Conservation (phyloP, 1,140 invertebrate species). For the Drosophila lini region DNA sequence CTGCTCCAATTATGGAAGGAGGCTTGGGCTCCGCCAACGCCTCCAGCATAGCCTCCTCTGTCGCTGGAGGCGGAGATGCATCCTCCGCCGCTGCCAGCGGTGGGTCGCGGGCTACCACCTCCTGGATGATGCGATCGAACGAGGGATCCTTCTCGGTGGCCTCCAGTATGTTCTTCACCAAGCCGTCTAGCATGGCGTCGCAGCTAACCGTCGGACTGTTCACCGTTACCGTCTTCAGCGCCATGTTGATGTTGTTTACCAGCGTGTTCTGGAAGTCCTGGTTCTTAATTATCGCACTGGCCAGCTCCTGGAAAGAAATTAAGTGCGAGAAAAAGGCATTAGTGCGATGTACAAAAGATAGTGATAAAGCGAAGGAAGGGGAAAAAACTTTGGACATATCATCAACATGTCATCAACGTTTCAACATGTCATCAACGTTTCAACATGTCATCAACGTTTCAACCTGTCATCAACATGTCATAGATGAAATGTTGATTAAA, state of each 20-base stretch:
- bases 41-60: not conserved
- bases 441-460: no score
- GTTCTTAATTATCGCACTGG: constrained; percentile 72
- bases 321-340: not conserved
- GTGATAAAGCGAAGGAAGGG: no score
- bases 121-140: constrained; percentile 75
- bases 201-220: constrained; percentile 44
- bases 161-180: constrained; percentile 75
- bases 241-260: constrained; percentile 76
- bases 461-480: no score
- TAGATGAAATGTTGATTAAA: no score
- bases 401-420: no score
- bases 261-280: constrained; percentile 70
- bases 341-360: no score
- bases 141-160: constrained; percentile 80
- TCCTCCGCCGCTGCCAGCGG: not conserved
- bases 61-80: not conserved
- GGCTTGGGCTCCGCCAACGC: not conserved
- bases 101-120: constrained; percentile 61
- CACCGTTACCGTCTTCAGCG: constrained; percentile 59
- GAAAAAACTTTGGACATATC: no score
- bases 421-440: no score
- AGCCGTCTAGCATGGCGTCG: constrained; percentile 64
- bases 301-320: constrained; percentile 54
- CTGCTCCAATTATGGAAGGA: not conserved